Evolutionary conservation across 1,140 invertebrate species (phyloP).

Genomic region (Euglossa dilemma): DNA sequence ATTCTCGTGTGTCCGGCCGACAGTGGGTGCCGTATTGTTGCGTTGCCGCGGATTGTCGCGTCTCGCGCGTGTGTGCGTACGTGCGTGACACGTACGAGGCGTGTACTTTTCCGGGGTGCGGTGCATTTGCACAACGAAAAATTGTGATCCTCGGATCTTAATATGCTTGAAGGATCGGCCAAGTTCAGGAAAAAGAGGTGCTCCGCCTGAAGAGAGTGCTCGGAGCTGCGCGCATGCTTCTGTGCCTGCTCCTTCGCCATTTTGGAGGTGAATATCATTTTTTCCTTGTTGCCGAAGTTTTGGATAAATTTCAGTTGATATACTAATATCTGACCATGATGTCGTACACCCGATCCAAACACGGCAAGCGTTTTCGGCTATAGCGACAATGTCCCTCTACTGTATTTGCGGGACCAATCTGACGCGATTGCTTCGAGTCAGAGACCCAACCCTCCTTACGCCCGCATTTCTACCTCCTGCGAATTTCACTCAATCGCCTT

Average conservation of each 20-base stretch:
- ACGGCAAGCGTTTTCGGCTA: slow-evolving; percentile 33
- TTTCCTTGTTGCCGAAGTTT: slow-evolving; percentile 40
- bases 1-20: slow-evolving; percentile 60
- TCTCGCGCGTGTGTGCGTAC: slow-evolving; percentile 62
- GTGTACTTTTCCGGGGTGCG: slow-evolving; percentile 76
- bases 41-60: slow-evolving; percentile 52
- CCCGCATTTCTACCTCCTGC: slow-evolving; percentile 70
- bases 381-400: slow-evolving; percentile 32
- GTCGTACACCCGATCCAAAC: slow-evolving; percentile 23
- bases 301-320: slow-evolving; percentile 31
- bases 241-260: slow-evolving; percentile 77
- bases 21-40: slow-evolving; percentile 57
- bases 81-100: slow-evolving; percentile 70
- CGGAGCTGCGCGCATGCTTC: slow-evolving; percentile 75
- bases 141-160: slow-evolving; percentile 54
- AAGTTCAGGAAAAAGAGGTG: slow-evolving; percentile 62
- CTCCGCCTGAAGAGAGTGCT: slow-evolving; percentile 64
- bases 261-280: slow-evolving; percentile 80
- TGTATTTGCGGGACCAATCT: slow-evolving; percentile 46
- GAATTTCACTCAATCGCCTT: slow-evolving; percentile 49
- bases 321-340: neutral
- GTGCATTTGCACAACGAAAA: slow-evolving; percentile 56
- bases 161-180: slow-evolving; percentile 69
- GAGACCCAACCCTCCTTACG: slow-evolving; percentile 74
- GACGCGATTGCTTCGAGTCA: slow-evolving; percentile 53